Evolutionary conservation across 2,888 invertebrate species (phyloP), one percentile per base, ranked within the genome.

Genomic region (Adelognathus sp.): DNA sequence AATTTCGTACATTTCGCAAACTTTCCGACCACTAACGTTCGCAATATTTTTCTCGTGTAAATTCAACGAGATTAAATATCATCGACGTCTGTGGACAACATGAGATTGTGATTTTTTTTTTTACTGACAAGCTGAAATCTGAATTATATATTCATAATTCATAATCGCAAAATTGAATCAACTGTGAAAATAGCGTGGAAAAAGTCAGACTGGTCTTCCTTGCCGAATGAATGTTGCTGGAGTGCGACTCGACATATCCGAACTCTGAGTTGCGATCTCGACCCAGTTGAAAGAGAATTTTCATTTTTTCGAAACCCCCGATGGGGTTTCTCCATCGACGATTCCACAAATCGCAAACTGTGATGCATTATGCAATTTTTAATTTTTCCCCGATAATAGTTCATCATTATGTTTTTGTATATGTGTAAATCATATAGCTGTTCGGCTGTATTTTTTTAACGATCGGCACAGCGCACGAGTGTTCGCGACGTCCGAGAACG

Each of bases 341-440:
- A 72, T 78, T 76, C 81, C 79, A 82, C 73, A 78, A 85, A 84
- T 76, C 56, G 81, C 81, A 80, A 83, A 83, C 87, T 87, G 87
- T 87, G 87, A 87, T 87, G 82, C 79, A 79, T 80, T 83, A 80
- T 70, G 77, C 79, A 79, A 83, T 71, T 83, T 85, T 82, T 50
- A 76, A 79, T 82, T 81, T 66, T 63, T 69, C 41, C 46, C 82
- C 81, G 66, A 60, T n/a, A n/a, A n/a, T n/a, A n/a, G n/a, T n/a
- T n/a, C n/a, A n/a, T n/a, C n/a, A n/a, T n/a, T n/a, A n/a, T n/a
- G n/a, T 61, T 50, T 29, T 70, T 46, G 56, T 81, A 46, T 71
- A 46, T 21, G 60, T 73, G 27, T 50, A 50, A 7, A 24, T 46
- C n/a, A 46, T 3, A 24, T 11, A 46, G 18, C 18, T 24, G 18